phyloP scores from a whole-genome alignment of 2,113 vertebrate species.

The Vulpes ferrilata region DNA sequence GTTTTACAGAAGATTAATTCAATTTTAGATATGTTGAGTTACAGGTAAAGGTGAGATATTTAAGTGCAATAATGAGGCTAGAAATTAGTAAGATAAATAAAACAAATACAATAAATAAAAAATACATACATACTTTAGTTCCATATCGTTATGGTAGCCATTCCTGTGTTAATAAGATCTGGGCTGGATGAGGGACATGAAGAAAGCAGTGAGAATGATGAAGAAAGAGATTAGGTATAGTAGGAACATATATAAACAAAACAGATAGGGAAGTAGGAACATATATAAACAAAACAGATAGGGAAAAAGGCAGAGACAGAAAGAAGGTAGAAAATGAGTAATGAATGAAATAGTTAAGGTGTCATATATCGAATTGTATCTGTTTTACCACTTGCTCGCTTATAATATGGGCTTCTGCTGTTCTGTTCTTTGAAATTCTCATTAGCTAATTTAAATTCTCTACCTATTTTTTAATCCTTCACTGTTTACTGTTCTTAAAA shows the following conservation, averaged over 20 bases:
- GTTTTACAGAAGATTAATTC: constrained; percentile 42
- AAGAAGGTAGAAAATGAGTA: neutral
- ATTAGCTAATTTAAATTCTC: constrained; percentile 56
- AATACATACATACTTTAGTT: constrained; percentile 68
- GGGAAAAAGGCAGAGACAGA: constrained; percentile 29
- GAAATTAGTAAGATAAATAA: constrained; percentile 58
- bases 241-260: constrained; percentile 51
- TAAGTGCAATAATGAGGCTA: constrained; percentile 20
- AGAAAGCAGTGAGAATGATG: constrained; percentile 39
- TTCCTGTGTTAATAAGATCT: constrained; percentile 64
- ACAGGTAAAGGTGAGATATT: constrained; percentile 3
- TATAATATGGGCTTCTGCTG: constrained; percentile 28
- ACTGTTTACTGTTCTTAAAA: constrained; percentile 22
- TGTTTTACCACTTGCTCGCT: neutral
- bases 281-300: constrained; percentile 23
- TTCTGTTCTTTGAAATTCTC: constrained; percentile 43
- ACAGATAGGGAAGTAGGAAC: constrained; percentile 9
- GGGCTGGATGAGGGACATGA: constrained; percentile 38
- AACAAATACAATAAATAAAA: constrained; percentile 65
- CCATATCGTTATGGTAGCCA: constrained; percentile 63
- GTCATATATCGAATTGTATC: neutral
- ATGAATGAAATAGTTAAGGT: constrained; percentile 48
- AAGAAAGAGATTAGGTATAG: constrained; percentile 27
- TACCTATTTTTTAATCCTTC: neutral
- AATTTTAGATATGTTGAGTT: constrained; percentile 47